A percentile compares a stretch with the other conserved stretches of the same genome.
These are phyloP conservation scores for Brassicogethes aeneus DNA, from an alignment of 2,888 invertebrate genomes.

Conservation along the genomic window DNA sequence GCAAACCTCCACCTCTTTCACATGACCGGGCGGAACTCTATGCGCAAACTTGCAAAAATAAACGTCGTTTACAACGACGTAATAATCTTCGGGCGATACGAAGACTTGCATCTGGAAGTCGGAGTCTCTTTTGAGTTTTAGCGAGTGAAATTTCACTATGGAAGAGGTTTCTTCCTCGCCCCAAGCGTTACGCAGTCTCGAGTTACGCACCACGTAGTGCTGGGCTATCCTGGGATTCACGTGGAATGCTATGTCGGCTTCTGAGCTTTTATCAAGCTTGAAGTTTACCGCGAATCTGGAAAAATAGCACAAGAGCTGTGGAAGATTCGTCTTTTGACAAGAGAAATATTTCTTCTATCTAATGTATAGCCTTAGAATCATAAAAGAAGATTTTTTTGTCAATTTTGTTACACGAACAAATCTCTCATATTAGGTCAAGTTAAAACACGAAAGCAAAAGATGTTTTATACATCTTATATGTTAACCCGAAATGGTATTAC, in stretches of 20 bases:
- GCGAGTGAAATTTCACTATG: slow-evolving; percentile 29
- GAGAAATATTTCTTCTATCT: too few relatives aligned
- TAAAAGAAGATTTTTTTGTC: too few relatives aligned
- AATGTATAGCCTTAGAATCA: too few relatives aligned
- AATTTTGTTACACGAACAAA: too few relatives aligned
- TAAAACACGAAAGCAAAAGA: too few relatives aligned
- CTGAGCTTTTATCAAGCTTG: slow-evolving; percentile 39
- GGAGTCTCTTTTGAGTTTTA: background rate
- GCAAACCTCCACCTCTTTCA: slow-evolving; percentile 49
- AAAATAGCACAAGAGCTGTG: slow-evolving; percentile 17
- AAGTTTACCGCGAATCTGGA: slow-evolving; percentile 58
- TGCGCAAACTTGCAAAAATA: slow-evolving; percentile 65
- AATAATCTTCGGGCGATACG: slow-evolving; percentile 50
- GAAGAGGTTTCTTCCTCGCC: slow-evolving; percentile 59
- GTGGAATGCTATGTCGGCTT: slow-evolving; percentile 57
- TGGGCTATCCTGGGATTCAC: slow-evolving; percentile 74
- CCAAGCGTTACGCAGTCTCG: slow-evolving; percentile 59
- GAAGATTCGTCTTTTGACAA: too few relatives aligned
- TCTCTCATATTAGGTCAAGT: too few relatives aligned
- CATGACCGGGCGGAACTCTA: slow-evolving; percentile 50
- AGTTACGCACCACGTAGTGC: slow-evolving; percentile 69
- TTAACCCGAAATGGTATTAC: too few relatives aligned
- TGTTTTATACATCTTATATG: too few relatives aligned
- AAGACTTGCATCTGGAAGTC: slow-evolving; percentile 51
- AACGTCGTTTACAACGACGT: slow-evolving; percentile 64